Conservation (phyloP, 2,113 vertebrate genomes). For the Eudyptes chrysolophus region DNA sequence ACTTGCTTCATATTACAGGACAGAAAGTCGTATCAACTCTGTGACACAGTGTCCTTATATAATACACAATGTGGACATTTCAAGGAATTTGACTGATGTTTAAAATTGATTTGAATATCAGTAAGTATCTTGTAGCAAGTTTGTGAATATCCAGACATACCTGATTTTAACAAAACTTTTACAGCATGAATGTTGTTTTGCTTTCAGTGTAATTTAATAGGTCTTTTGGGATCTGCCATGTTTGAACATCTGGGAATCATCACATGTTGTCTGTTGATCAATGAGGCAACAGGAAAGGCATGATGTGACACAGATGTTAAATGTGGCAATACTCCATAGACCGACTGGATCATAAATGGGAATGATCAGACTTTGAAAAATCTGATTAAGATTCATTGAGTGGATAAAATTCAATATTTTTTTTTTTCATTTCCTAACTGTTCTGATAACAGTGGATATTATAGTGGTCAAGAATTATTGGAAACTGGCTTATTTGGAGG, state of each 20-base stretch:
- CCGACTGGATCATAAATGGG: slow-evolving; percentile 48
- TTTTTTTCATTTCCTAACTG: not conserved
- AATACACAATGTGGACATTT: not conserved
- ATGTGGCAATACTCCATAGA: slow-evolving; percentile 53
- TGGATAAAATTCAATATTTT: not conserved
- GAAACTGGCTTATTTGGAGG: not conserved
- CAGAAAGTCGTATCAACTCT: not conserved
- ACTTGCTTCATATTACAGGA: not conserved
- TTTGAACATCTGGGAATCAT: slow-evolving; percentile 73
- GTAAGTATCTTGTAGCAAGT: not conserved
- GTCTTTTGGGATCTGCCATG: slow-evolving; percentile 42
- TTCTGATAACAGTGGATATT: not conserved
- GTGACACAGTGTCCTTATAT: not conserved
- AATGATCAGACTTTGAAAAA: slow-evolving; percentile 60
- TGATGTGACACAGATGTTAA: slow-evolving; percentile 73
- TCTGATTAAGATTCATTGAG: slow-evolving; percentile 45
- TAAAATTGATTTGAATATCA: slow-evolving; percentile 1
- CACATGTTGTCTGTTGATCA: slow-evolving; percentile 54
- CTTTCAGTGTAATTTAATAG: slow-evolving; percentile 50
- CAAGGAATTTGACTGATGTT: not conserved
- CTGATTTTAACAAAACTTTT: slow-evolving; percentile 6
- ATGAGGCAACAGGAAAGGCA: slow-evolving; percentile 70
- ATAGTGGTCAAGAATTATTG: not conserved
- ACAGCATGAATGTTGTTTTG: slow-evolving; percentile 28
- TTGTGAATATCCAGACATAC: slow-evolving; percentile 8